phyloP scores from a whole-genome alignment of 2,888 invertebrate genomes.

The Ophion ellenae region DNA sequence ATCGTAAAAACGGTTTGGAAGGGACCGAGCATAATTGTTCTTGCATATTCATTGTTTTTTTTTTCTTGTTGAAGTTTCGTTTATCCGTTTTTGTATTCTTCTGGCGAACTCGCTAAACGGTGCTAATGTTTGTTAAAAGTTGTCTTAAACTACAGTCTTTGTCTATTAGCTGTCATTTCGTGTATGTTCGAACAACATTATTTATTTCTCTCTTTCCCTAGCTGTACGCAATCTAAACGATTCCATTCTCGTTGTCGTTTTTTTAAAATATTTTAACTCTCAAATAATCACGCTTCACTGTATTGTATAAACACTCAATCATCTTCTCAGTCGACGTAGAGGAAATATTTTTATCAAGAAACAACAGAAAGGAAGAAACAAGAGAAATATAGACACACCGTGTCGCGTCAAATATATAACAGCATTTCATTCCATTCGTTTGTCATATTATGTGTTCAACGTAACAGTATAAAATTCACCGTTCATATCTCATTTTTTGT shows the following conservation, averaged over 20 bases:
- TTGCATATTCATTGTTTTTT: background rate
- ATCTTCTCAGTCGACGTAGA: constrained; percentile 69
- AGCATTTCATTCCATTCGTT: constrained; percentile 36
- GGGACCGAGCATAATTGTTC: constrained; percentile 72
- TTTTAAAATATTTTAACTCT: constrained; percentile 56
- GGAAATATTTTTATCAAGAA: constrained; percentile 44
- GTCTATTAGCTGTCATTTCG: constrained; percentile 76
- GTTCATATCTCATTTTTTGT: constrained; percentile 48
- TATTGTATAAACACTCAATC: constrained; percentile 71
- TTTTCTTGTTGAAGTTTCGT: background rate
- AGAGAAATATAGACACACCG: constrained; percentile 31
- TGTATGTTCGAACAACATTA: constrained; percentile 60
- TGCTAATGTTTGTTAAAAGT: constrained; percentile 80
- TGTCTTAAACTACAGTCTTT: constrained; percentile 82
- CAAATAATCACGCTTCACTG: constrained; percentile 53
- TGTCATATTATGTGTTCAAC: constrained; percentile 48
- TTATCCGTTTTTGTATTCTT: background rate
- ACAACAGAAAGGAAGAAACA: constrained; percentile 46
- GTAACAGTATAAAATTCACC: constrained; percentile 67
- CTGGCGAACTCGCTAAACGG: constrained; percentile 72
- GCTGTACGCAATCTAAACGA: constrained; percentile 47
- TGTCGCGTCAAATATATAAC: constrained; percentile 48
- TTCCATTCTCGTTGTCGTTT: constrained; percentile 55
- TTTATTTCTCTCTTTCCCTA: constrained; percentile 1
- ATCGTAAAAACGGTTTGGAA: constrained; percentile 75